Conservation (phyloP, 2,888 invertebrate genomes). For the Himalopsyche kuldschensis region DNA sequence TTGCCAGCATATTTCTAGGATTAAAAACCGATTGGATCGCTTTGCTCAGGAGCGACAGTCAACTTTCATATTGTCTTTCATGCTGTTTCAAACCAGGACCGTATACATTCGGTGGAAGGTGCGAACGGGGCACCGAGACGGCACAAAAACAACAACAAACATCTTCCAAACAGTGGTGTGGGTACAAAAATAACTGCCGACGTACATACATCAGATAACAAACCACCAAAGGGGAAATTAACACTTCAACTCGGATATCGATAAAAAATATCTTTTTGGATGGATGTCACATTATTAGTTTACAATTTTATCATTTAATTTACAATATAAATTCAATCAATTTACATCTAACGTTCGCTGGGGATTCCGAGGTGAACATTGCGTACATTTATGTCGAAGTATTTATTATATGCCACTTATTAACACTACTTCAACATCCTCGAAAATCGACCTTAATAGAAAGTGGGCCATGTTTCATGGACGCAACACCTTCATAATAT, state of each 20-base stretch:
- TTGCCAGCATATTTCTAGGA: no score
- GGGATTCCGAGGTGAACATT: no score
- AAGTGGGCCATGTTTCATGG: no score
- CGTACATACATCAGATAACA: neutral
- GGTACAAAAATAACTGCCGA: neutral
- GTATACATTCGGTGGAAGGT: no score
- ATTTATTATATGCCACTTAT: neutral
- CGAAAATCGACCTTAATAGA: neutral
- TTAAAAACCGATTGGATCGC: no score
- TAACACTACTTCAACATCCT: neutral
- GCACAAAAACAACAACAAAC: neutral
- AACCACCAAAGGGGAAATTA: neutral
- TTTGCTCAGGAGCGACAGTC: no score
- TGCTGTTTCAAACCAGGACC: no score
- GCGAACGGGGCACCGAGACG: neutral
- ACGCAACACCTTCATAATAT: no score
- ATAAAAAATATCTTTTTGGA: conserved; percentile 21
- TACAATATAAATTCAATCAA: conserved; percentile 13
- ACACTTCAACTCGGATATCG: neutral
- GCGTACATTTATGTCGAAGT: neutral
- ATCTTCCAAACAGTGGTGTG: neutral
- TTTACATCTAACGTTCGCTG: neutral
- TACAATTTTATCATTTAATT: conserved; percentile 10
- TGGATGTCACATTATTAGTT: conserved; percentile 31
- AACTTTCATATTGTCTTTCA: no score